Conservation (phyloP, 2,888 invertebrate species). For the Hirtodrosophila confusa region DNA sequence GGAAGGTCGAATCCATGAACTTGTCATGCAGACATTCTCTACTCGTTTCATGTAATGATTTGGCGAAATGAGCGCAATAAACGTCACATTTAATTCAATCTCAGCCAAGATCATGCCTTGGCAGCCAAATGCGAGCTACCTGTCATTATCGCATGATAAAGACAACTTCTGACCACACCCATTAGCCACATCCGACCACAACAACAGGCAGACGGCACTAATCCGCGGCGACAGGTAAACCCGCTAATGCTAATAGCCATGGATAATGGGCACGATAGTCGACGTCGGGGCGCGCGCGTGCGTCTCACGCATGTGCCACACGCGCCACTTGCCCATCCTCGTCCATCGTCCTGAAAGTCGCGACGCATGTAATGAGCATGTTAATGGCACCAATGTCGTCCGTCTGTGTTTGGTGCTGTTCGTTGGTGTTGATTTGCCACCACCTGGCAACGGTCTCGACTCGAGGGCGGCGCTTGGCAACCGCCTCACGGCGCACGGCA, state of each 20-base stretch:
- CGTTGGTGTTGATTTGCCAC: constrained; percentile 20
- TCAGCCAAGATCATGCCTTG: no score
- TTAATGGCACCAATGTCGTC: constrained; percentile 57
- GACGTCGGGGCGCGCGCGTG: constrained; percentile 26
- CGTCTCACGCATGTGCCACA: constrained; percentile 34
- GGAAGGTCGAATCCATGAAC: no score
- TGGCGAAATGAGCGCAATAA: no score
- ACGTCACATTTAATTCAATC: no score
- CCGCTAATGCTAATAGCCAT: constrained; percentile 66
- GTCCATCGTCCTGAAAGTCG: constrained; percentile 34
- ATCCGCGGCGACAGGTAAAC: constrained; percentile 70
- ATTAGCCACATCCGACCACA: constrained; percentile 64
- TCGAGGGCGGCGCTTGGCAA: constrained; percentile 64
- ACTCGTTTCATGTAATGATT: no score
- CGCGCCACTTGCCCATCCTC: constrained; percentile 36
- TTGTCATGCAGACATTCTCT: no score
- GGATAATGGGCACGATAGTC: constrained; percentile 42
- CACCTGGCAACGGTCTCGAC: constrained; percentile 49
- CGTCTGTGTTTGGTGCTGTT: neutral
- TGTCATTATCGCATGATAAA: constrained; percentile 21
- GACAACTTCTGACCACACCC: constrained; percentile 18
- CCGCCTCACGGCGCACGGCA: constrained; percentile 21
- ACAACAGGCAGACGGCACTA: constrained; percentile 38
- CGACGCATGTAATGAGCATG: constrained; percentile 67
- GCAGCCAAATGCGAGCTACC: constrained; percentile 13